Conservation (phyloP, 2,113 vertebrate species). For the Tachycineta bicolor region DNA sequence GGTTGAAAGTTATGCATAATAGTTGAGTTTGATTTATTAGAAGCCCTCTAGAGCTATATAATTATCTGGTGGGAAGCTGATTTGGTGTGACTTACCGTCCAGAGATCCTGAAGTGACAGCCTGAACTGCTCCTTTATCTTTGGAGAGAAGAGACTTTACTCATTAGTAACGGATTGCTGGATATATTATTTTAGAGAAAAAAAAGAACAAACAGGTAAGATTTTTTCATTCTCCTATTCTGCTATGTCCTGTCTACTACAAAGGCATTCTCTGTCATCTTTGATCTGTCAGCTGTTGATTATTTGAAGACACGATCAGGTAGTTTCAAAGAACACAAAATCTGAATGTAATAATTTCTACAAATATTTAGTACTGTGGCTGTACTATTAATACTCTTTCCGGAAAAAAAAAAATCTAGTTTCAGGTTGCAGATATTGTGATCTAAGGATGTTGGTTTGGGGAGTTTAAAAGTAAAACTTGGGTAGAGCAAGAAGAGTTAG, state of each 20-base stretch:
- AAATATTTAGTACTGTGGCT: not conserved
- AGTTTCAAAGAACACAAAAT: not conserved
- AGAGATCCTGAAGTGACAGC: conserved; percentile 73
- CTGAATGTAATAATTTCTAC: not conserved
- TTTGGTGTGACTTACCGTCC: conserved; percentile 68
- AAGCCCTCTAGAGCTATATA: conserved; percentile 46
- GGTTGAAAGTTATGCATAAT: conserved; percentile 28
- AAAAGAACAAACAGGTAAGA: conserved; percentile 57
- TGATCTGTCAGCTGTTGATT: not conserved
- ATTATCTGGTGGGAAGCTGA: conserved; percentile 65
- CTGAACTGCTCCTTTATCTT: conserved; percentile 71
- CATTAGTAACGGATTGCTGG: conserved; percentile 73
- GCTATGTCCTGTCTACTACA: conserved; percentile 5
- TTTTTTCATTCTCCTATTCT: conserved; percentile 56
- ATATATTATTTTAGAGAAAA: conserved; percentile 75
- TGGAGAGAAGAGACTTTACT: conserved; percentile 69
- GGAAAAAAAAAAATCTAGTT: not conserved
- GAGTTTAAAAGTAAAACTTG: not conserved
- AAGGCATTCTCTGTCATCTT: conserved; percentile 25
- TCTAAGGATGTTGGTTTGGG: not conserved
- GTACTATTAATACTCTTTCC: not conserved
- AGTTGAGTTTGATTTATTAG: conserved; percentile 55
- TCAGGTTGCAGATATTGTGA: not conserved
- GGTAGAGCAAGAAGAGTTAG: not conserved
- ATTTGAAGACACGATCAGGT: not conserved